phyloP scores from a whole-genome alignment of 1,140 invertebrate species.

The Brachionus paranguensis region DNA sequence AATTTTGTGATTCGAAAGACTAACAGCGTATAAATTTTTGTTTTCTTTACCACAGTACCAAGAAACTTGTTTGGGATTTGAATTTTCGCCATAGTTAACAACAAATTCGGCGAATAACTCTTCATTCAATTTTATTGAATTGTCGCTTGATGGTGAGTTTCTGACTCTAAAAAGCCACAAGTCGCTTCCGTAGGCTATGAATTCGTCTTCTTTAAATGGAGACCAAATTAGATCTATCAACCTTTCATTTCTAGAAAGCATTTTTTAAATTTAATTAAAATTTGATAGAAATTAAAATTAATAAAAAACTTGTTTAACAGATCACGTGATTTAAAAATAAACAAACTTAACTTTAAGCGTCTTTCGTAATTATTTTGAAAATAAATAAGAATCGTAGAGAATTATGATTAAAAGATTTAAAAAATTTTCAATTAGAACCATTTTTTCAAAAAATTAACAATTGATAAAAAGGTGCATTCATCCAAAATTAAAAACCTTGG shows the following conservation, averaged over 20 bases:
- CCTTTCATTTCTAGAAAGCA: background rate
- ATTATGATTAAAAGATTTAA: no score
- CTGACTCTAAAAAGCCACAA: slow-evolving; percentile 3
- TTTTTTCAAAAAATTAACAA: no score
- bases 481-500: no score
- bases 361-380: no score
- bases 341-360: background rate
- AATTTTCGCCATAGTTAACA: slow-evolving; percentile 1
- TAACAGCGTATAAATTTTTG: background rate
- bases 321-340: background rate
- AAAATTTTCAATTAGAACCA: no score
- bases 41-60: slow-evolving; percentile 25
- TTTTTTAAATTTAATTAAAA: background rate
- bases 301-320: background rate
- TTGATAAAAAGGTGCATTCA: no score
- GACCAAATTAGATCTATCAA: slow-evolving; percentile 24
- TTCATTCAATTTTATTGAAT: background rate
- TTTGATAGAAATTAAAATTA: background rate
- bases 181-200: slow-evolving; percentile 13
- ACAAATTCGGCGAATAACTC: background rate
- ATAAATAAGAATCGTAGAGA: no score
- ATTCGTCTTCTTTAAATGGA: slow-evolving; percentile 5
- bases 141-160: background rate
- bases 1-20: slow-evolving; percentile 17
- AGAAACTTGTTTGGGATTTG: slow-evolving; percentile 7